Base-by-base conservation (phyloP, 2,888 invertebrate genomes). In the Acanthosepion esculentum region DNA sequence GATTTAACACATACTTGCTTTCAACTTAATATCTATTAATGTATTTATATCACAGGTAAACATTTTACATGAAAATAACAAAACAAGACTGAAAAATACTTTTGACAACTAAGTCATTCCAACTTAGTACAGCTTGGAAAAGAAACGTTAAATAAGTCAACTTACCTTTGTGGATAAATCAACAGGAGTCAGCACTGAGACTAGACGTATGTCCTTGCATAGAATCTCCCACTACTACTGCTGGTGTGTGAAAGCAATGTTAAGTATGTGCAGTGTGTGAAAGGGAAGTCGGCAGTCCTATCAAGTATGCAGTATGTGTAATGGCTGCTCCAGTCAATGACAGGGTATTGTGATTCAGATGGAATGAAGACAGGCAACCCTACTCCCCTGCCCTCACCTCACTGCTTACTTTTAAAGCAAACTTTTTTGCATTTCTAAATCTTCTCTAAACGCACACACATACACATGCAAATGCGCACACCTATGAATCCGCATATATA, bases 251-350 rank as follows among this genome's bases (percentile, higher is more conserved):
- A 48, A n/a, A 93, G 93, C 93, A 93, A 93, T 93, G 93, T 12
- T 93, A 53, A 48, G 93, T 93, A 48, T 93, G 93, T 93, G 48
- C 53, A 53, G 93, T 93, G 93, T 93, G 93, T 48, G 93, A 48
- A 53, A 50, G 93, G 53, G 93, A 48, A 53, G 50, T 48, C 53
- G 29, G 53, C 93, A 93, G 48, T 93, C 53, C 93, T 93, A 93
- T 93, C 93, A 93, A 93, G 93, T 93, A 93, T 93, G 53, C 50
- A 53, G 93, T 93, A 48, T 93, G 53, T 93, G 93, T 93, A 93
- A 93, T 93, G 93, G 48, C 93, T 93, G 93, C 93, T 93, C 48
- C 93, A 93, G 53, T 53, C 93, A 93, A 93, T 93, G 53, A 93
- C 93, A 93, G 93, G 93, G 50, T 93, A 53, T 93, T 93, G 53